A percentile compares a stretch with the other conserved stretches of the same genome.
Conservation (phyloP, 2,888 invertebrate species). For the Epinotia ramella region DNA sequence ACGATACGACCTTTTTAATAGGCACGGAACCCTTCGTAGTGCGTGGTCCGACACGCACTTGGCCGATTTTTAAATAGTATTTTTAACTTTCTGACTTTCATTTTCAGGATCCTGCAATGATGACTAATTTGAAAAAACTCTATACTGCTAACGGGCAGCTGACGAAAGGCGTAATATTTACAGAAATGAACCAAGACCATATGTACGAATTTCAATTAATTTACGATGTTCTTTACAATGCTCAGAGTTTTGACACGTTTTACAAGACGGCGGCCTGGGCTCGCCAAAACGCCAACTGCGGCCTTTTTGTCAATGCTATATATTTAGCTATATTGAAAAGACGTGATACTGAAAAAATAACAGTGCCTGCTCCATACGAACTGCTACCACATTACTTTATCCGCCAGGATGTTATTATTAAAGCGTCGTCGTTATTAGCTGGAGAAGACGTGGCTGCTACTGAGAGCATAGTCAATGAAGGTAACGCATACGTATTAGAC, state of each 20-base stretch:
- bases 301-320: slow-evolving; percentile 86
- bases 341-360: slow-evolving; percentile 84
- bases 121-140: slow-evolving; percentile 63
- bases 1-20: too few relatives aligned
- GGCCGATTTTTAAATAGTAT: too few relatives aligned
- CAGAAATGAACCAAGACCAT: slow-evolving; percentile 69
- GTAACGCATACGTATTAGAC: slow-evolving; percentile 70
- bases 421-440: slow-evolving; percentile 67
- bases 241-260: slow-evolving; percentile 85
- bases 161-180: slow-evolving; percentile 72
- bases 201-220: slow-evolving; percentile 67
- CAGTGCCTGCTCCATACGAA: slow-evolving; percentile 88
- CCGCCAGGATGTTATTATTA: slow-evolving; percentile 84
- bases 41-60: too few relatives aligned
- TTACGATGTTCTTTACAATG: slow-evolving; percentile 81
- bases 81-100: not conserved
- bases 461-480: slow-evolving; percentile 67
- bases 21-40: too few relatives aligned
- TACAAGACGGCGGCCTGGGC: slow-evolving; percentile 85
- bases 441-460: slow-evolving; percentile 61
- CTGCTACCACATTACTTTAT: slow-evolving; percentile 88
- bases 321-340: slow-evolving; percentile 85
- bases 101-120: slow-evolving; percentile 67
- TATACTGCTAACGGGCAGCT: slow-evolving; percentile 63
- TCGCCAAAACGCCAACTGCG: slow-evolving; percentile 87